phyloP scores from a whole-genome alignment of 2,888 invertebrate species.

The Lithophane socia region DNA sequence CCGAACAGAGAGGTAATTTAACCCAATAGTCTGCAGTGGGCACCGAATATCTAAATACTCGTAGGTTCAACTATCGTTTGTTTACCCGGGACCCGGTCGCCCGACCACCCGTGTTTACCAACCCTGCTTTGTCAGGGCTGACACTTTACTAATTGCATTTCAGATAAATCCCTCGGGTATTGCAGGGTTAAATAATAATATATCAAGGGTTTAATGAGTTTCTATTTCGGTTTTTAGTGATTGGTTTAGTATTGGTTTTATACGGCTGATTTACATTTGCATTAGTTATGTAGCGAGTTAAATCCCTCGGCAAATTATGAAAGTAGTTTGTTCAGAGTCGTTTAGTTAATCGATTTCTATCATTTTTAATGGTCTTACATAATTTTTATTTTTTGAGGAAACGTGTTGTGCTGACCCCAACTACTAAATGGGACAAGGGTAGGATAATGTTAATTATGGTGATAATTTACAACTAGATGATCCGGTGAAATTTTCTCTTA shows the following conservation, averaged over 20 bases:
- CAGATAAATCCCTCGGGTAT: conserved; percentile 44
- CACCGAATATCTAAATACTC: conserved; percentile 36
- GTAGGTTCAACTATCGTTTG: conserved; percentile 19
- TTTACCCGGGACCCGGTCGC: conserved; percentile 13
- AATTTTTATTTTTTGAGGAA: no score
- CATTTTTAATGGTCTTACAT: no score
- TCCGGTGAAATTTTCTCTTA: no score
- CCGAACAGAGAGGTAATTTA: conserved; percentile 29
- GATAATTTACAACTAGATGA: no score
- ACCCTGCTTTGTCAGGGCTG: conserved; percentile 53
- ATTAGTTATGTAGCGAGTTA: not conserved
- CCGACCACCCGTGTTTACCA: conserved; percentile 38
- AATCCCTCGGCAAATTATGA: not conserved
- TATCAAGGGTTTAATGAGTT: conserved; percentile 36
- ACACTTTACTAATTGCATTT: conserved; percentile 64
- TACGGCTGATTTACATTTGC: not conserved
- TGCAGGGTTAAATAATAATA: conserved; percentile 48
- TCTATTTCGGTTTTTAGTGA: conserved; percentile 36
- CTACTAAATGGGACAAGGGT: no score
- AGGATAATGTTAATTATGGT: no score
- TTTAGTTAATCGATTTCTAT: no score
- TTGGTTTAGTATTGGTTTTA: conserved; percentile 18
- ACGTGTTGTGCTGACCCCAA: no score
- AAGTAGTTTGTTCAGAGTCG: no score
- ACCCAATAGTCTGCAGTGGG: conserved; percentile 21